Conservation (phyloP, 2,888 invertebrate genomes). For the Pilophorus perplexus region DNA sequence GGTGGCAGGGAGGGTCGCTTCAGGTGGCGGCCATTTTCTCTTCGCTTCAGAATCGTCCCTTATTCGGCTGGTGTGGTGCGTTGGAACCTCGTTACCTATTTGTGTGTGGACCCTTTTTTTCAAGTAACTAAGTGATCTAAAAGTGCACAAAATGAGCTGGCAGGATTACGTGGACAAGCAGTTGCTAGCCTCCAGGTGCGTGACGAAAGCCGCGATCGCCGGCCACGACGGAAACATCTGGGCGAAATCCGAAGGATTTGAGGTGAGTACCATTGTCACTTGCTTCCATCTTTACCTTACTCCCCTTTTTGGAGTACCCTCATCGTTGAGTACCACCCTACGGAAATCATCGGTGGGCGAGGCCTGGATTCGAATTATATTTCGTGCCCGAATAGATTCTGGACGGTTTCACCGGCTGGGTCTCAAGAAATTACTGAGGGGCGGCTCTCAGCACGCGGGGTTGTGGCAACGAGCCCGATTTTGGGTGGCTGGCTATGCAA, state of each 20-base stretch:
- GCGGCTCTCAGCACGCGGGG: too few relatives aligned
- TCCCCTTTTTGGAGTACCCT: slow-evolving; percentile 9
- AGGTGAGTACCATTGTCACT: slow-evolving; percentile 67
- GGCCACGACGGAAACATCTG: slow-evolving; percentile 94
- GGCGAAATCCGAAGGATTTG: slow-evolving; percentile 91
- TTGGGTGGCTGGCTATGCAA: too few relatives aligned
- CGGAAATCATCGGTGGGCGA: too few relatives aligned
- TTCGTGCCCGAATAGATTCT: too few relatives aligned
- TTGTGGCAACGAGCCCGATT: too few relatives aligned
- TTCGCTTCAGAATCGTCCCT: slow-evolving; percentile 13
- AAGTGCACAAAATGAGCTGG: slow-evolving; percentile 99
- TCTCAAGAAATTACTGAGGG: too few relatives aligned
- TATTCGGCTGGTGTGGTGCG: slow-evolving; percentile 38
- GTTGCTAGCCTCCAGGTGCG: slow-evolving; percentile 91
- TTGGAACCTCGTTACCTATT: slow-evolving; percentile 32
- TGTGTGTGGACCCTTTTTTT: slow-evolving; percentile 21
- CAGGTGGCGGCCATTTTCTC: slow-evolving; percentile 36
- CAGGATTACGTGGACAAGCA: slow-evolving; percentile 98
- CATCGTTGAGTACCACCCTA: too few relatives aligned
- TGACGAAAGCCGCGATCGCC: slow-evolving; percentile 90
- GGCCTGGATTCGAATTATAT: too few relatives aligned
- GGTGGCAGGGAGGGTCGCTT: slow-evolving; percentile 11
- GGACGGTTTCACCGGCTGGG: too few relatives aligned
- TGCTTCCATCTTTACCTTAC: slow-evolving; percentile 27
- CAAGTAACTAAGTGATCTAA: too few relatives aligned